These are phyloP conservation scores for Acrobasis suavella DNA, from an alignment of 2,888 invertebrate genomes.

Conservation along the genomic window DNA sequence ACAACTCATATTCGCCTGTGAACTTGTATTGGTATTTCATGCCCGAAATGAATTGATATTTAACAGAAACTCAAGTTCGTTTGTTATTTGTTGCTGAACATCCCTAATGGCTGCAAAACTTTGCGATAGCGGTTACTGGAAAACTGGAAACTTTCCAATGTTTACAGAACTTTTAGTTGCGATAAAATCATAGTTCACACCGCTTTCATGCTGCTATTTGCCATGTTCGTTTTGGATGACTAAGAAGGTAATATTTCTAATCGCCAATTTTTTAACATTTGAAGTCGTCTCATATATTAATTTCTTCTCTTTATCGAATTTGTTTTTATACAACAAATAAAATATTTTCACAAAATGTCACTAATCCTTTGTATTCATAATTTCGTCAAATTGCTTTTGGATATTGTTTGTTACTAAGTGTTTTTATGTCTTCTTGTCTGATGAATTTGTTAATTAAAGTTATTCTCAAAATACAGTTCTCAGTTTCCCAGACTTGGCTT, in stretches of 20 bases:
- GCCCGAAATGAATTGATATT: slow-evolving; percentile 7
- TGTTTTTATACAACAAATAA: no score
- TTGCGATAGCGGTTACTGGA: slow-evolving; percentile 16
- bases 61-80: slow-evolving; percentile 10
- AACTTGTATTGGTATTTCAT: slow-evolving; percentile 16
- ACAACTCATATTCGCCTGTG: slow-evolving; percentile 8
- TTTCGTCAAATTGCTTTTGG: no score
- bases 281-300: no score
- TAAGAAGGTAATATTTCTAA: no score
- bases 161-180: slow-evolving; percentile 11
- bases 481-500: not conserved
- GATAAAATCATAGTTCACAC: slow-evolving; percentile 14
- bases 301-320: no score
- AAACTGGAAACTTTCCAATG: slow-evolving; percentile 19
- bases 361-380: no score
- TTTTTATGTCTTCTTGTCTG: no score
- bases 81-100: slow-evolving; percentile 10
- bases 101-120: slow-evolving; percentile 11
- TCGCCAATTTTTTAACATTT: no score
- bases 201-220: not conserved
- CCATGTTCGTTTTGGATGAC: not conserved
- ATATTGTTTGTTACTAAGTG: no score
- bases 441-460: not conserved
- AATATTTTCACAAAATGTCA: no score
- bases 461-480: not conserved